Base-by-base conservation (phyloP, 2,888 invertebrate genomes). In the Trissolcus brochymenae region DNA sequence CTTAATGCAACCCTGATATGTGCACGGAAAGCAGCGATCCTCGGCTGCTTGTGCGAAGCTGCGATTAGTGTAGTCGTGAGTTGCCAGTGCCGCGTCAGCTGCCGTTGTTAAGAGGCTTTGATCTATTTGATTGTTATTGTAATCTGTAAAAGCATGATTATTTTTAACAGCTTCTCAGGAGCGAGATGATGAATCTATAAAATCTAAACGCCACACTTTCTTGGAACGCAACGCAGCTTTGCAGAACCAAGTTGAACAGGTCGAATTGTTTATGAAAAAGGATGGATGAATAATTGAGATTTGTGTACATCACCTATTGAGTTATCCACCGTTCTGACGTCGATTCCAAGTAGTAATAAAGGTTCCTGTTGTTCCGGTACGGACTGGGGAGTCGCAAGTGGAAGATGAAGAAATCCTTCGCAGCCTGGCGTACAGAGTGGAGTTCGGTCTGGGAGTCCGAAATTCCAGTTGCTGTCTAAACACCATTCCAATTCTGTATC, bases 401-500 rank as follows among this genome's bases (percentile, higher is more conserved):
- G 87, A 56, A 88, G 80, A 75, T 89, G 87, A 21, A 92, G 82
- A 79, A 92, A 91, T 67, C 90, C 89, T 59, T 90, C 90, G 81
- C 92, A 92, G 25, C 90, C 90, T 19, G 91, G 91, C 16, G 90
- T 92, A 80, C 92, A 92, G 14, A 92, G 87, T 3, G 91, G 90
- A 0, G 92, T 92, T 60, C 90, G 90, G 57, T 92, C 91, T 0
- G 92, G 92, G n/a, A 90, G 84, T 19, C 86, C 85, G 1, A 83
- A 78, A 25, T 86, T 85, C 86, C 87, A 89, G 25, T 91, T 86
- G 67, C 81, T 83, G 70, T 89, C 88, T 68, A 88, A 79, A 68
- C 87, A 88, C 88, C 88, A 89, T 64, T 89, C 88, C 9, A 89
- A 68, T 55, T 88, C 88, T 0, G 84, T 85, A 25, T 87, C 87